Conservation (phyloP, 2,113 vertebrate genomes). For the Lophotis ruficrista region DNA sequence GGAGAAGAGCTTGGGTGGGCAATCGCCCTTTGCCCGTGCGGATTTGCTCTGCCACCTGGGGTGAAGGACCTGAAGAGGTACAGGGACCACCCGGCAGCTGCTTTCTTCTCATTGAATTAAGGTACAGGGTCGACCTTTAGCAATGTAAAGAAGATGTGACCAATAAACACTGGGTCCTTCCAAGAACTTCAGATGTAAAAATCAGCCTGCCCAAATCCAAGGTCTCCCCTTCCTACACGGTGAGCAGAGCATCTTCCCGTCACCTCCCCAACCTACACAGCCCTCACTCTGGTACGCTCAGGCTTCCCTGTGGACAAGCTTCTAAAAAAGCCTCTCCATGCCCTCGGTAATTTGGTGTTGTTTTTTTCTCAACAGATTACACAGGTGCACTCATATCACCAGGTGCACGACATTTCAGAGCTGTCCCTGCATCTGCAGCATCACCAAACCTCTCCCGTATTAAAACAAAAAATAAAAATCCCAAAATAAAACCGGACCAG, state of each 20-base stretch:
- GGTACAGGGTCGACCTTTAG: not conserved
- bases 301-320: not conserved
- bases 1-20: too few species aligned
- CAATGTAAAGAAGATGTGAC: not conserved
- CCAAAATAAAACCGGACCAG: not conserved
- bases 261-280: not conserved
- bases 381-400: not conserved
- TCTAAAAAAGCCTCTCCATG: too few species aligned
- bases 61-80: not conserved
- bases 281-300: not conserved
- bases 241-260: not conserved
- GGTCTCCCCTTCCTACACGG: not conserved
- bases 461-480: not conserved
- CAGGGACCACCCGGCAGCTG: not conserved
- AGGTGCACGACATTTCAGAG: not conserved
- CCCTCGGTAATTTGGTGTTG: not conserved
- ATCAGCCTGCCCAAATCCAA: not conserved
- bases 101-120: not conserved
- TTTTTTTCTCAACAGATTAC: not conserved
- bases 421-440: not conserved
- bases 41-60: not conserved
- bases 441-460: accelerated
- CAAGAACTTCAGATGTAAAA: not conserved
- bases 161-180: not conserved
- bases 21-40: too few species aligned